phyloP scores from a whole-genome alignment of 2,888 invertebrate species.

The Pharmacophagus antenor region DNA sequence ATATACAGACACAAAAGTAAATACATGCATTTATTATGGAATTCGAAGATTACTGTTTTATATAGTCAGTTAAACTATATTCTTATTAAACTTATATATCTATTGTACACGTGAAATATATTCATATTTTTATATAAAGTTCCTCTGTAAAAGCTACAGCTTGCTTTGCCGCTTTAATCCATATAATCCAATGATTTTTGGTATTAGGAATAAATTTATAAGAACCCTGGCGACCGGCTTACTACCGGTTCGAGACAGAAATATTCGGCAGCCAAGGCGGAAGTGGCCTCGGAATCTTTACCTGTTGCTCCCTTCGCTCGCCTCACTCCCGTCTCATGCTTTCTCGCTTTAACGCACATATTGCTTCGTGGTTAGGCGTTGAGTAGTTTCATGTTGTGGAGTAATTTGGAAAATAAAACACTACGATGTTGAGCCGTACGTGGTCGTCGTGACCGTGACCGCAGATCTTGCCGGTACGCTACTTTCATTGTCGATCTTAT shows the following conservation, averaged over 20 bases:
- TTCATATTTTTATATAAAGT: background rate
- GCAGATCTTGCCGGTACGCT: constrained; percentile 62
- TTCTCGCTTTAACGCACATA: constrained; percentile 59
- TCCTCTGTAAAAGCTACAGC: too few relatives aligned
- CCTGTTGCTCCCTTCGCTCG: constrained; percentile 80
- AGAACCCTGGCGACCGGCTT: constrained; percentile 75
- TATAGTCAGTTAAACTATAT: too few relatives aligned
- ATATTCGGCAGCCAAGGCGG: constrained; percentile 82
- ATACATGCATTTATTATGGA: too few relatives aligned
- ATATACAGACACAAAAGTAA: background rate
- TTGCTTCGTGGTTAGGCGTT: constrained; percentile 43
- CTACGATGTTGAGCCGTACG: constrained; percentile 63
- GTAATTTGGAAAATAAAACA: constrained; percentile 75
- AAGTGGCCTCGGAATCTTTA: constrained; percentile 82
- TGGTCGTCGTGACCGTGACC: constrained; percentile 67
- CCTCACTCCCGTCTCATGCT: constrained; percentile 55
- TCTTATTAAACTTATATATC: too few relatives aligned
- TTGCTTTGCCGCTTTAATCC: too few relatives aligned
- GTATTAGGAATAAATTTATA: constrained; percentile 40
- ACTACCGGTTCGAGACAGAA: constrained; percentile 81
- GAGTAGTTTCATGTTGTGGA: constrained; percentile 50
- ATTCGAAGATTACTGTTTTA: too few relatives aligned
- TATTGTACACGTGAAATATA: background rate
- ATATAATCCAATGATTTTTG: constrained; percentile 26
- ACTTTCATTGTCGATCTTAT: constrained; percentile 60